Percentiles rank a stretch among this genome's conserved stretches.
These are phyloP conservation scores for Epizoanthus rinbou DNA, from an alignment of 92 coral and sea anemone genomes.

Conservation along the genomic window DNA sequence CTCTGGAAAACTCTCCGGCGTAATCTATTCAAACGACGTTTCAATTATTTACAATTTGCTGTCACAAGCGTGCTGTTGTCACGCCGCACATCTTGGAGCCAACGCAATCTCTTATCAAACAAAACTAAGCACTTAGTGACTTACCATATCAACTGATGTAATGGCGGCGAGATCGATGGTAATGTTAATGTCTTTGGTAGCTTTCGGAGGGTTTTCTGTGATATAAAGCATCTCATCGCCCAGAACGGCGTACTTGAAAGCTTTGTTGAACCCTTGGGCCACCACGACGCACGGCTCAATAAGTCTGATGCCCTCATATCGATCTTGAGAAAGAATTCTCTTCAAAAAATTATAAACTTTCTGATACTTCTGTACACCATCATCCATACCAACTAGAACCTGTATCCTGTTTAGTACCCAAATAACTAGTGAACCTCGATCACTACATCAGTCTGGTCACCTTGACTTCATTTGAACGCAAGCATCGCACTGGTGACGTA, in stretches of 20 bases:
- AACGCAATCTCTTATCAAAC: neutral
- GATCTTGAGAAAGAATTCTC: conserved; percentile 80
- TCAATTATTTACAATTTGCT: no score
- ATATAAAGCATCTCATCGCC: conserved; percentile 91
- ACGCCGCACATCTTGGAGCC: no score
- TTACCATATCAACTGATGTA: conserved; percentile 82
- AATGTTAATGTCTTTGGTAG: conserved; percentile 80
- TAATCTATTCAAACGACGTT: no score
- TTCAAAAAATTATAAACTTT: conserved; percentile 94
- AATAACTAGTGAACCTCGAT: no score
- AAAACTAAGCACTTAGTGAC: conserved; percentile 49
- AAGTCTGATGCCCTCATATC: conserved; percentile 85
- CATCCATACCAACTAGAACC: conserved; percentile 48
- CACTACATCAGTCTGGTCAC: no score
- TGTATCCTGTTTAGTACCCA: no score
- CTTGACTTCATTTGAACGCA: neutral
- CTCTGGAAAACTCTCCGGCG: no score
- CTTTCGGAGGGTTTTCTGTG: conserved; percentile 93
- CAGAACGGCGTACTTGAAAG: conserved; percentile 87
- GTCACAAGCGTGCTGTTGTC: no score
- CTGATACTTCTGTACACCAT: conserved; percentile 86
- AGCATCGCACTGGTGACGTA: conserved; percentile 1
- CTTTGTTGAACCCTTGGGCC: conserved; percentile 84
- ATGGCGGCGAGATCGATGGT: conserved; percentile 78
- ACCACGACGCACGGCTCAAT: conserved; percentile 96